Percentiles rank a stretch among this genome's conserved stretches.
These are phyloP conservation scores for Ceuthmochares aereus DNA, from an alignment of 2,113 vertebrate genomes.

Conservation along the genomic window DNA sequence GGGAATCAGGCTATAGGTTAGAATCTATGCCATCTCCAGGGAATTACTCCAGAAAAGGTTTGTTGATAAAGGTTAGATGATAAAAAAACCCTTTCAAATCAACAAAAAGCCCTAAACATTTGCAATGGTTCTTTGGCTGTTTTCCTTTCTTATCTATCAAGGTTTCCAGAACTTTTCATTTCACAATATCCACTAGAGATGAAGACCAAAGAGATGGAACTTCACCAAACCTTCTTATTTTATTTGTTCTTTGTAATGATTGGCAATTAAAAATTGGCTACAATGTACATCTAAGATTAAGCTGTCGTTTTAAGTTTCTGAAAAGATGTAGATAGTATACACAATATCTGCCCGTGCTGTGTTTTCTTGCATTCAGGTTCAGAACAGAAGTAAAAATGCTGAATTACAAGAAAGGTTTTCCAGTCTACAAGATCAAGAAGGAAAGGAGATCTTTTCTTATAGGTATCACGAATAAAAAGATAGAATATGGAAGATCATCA, in stretches of 20 bases:
- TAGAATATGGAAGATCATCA: not conserved
- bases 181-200: not conserved
- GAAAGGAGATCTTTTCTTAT: not conserved
- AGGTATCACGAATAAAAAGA: not conserved
- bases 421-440: not conserved
- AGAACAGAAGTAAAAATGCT: not conserved
- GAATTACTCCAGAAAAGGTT: not conserved
- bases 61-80: not conserved
- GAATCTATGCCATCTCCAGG: not conserved
- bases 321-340: not conserved
- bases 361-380: not conserved
- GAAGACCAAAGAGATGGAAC: not conserved
- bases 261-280: not conserved
- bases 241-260: not conserved
- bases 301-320: not conserved
- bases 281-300: not conserved
- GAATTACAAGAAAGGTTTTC: not conserved
- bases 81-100: not conserved
- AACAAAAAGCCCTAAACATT: accelerated
- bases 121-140: not conserved
- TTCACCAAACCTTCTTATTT: not conserved
- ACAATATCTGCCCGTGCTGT: not conserved
- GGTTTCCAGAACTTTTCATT: not conserved
- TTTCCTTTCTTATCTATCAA: not conserved
- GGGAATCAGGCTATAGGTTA: not conserved